These are phyloP conservation scores for Plectrocnemia conspersa DNA, from an alignment of 1,140 invertebrate genomes.

Conservation along the genomic window DNA sequence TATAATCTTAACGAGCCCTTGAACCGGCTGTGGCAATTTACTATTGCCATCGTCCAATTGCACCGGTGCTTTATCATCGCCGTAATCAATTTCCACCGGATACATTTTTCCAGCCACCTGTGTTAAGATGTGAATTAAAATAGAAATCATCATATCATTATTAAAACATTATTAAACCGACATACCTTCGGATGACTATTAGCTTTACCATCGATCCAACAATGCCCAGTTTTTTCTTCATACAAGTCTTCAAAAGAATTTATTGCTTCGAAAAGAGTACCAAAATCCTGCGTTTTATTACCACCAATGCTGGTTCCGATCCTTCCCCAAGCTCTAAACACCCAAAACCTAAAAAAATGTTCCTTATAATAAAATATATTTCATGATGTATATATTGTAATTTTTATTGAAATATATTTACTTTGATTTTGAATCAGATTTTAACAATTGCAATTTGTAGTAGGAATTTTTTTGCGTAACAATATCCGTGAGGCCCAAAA, in stretches of 20 bases:
- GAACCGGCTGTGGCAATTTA: slow-evolving; percentile 69
- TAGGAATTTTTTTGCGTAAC: slow-evolving; percentile 85
- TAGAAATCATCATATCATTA: not conserved
- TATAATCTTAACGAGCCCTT: slow-evolving; percentile 79
- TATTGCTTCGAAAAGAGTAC: slow-evolving; percentile 57
- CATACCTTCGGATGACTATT: not conserved
- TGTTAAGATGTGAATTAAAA: too few relatives aligned
- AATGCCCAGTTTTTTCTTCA: slow-evolving; percentile 81
- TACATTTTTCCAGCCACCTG: slow-evolving; percentile 71
- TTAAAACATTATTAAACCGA: not conserved
- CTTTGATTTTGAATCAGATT: slow-evolving; percentile 64
- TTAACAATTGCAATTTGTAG: slow-evolving; percentile 90
- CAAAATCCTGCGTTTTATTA: slow-evolving; percentile 65
- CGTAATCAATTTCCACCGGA: slow-evolving; percentile 89
- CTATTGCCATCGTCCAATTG: slow-evolving; percentile 54
- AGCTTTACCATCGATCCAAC: slow-evolving; percentile 61
- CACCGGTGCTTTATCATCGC: slow-evolving; percentile 47
- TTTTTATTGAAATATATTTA: slow-evolving; percentile 39
- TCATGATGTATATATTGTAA: too few relatives aligned
- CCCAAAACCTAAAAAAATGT: slow-evolving; percentile 60
- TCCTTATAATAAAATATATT: not conserved
- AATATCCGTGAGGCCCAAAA: slow-evolving; percentile 82
- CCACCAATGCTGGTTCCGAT: slow-evolving; percentile 91
- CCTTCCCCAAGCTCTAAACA: slow-evolving; percentile 91
- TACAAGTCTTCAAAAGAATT: slow-evolving; percentile 66